A percentile compares a stretch with the other conserved stretches of the same genome.
Conservation (phyloP, 2,797 vertebrate genomes). For the Chaunax sp. region DNA sequence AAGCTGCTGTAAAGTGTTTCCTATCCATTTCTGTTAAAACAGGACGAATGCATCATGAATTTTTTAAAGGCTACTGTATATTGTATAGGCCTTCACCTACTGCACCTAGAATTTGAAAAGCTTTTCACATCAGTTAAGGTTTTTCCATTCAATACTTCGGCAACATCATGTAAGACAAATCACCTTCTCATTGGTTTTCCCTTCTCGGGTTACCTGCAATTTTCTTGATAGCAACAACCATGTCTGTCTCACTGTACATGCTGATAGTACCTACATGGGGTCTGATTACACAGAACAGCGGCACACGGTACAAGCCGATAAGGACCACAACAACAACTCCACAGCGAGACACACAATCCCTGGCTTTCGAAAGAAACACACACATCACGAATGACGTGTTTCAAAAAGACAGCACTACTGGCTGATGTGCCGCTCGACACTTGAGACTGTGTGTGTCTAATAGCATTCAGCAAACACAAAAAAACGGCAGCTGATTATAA, state of each 20-base stretch:
- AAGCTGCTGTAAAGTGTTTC: slow-evolving; percentile 8
- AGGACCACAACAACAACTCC: slow-evolving; percentile 19
- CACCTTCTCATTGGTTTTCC: not conserved
- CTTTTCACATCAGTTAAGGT: not conserved
- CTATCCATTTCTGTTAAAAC: slow-evolving; percentile 21
- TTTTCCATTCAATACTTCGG: slow-evolving; percentile 22
- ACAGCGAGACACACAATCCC: slow-evolving; percentile 26
- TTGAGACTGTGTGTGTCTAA: slow-evolving; percentile 20
- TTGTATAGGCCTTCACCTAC: slow-evolving; percentile 3
- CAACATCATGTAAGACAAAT: slow-evolving; percentile 6
- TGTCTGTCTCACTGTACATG: slow-evolving; percentile 23
- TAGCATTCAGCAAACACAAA: slow-evolving; percentile 39
- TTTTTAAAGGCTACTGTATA: slow-evolving; percentile 25
- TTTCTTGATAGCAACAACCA: slow-evolving; percentile 33
- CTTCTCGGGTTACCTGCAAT: slow-evolving; percentile 27
- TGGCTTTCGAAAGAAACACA: not conserved
- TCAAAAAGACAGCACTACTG: slow-evolving; percentile 8
- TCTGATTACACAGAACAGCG: slow-evolving; percentile 38
- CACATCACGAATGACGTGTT: not conserved
- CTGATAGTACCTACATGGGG: not conserved
- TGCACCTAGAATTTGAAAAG: not conserved
- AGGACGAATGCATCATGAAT: slow-evolving; percentile 31
- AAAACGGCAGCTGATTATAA: slow-evolving; percentile 43
- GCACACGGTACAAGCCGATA: slow-evolving; percentile 14
- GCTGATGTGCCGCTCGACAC: slow-evolving; percentile 45